These are phyloP conservation scores for Pseudeuparius sepicola DNA, from an alignment of 2,888 invertebrate species.

Conservation along the genomic window DNA sequence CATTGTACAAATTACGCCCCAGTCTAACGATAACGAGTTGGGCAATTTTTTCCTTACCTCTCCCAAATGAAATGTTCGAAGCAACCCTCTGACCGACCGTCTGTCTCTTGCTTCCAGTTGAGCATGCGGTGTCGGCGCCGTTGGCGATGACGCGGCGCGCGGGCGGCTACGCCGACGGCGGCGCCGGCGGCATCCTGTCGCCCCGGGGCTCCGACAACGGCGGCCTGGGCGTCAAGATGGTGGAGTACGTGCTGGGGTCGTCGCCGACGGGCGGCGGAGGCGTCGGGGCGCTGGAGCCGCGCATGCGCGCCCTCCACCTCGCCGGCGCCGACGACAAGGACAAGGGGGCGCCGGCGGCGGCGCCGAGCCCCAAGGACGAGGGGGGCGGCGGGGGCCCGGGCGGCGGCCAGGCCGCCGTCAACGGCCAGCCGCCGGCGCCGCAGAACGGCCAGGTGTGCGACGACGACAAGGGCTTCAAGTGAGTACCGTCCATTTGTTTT, in stretches of 20 bases:
- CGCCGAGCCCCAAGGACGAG: constrained; percentile 43
- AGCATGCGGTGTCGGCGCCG: constrained; percentile 60
- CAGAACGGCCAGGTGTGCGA: constrained; percentile 42
- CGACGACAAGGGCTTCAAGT: constrained; percentile 87
- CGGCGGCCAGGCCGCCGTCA: constrained; percentile 52
- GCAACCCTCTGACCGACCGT: no score
- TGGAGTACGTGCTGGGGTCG: constrained; percentile 92
- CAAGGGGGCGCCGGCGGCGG: no score
- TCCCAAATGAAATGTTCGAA: no score
- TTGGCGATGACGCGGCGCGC: constrained; percentile 67
- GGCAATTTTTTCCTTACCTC: no score
- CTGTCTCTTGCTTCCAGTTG: no score
- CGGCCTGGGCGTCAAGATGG: constrained; percentile 95
- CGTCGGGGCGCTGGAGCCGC: constrained; percentile 48
- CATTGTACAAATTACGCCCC: no score
- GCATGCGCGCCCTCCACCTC: constrained; percentile 54
- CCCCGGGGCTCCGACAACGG: constrained; percentile 74
- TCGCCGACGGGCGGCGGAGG: constrained; percentile 69
- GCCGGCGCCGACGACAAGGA: constrained; percentile 50
- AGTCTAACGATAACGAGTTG: no score
- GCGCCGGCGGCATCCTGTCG: constrained; percentile 52
- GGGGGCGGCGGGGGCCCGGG: no score
- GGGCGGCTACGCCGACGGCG: constrained; percentile 44
- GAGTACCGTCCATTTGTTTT: no score
- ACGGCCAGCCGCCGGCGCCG: constrained; percentile 27